These are phyloP conservation scores for Agelastica alni DNA, from an alignment of 2,888 invertebrate genomes.

Conservation along the genomic window DNA sequence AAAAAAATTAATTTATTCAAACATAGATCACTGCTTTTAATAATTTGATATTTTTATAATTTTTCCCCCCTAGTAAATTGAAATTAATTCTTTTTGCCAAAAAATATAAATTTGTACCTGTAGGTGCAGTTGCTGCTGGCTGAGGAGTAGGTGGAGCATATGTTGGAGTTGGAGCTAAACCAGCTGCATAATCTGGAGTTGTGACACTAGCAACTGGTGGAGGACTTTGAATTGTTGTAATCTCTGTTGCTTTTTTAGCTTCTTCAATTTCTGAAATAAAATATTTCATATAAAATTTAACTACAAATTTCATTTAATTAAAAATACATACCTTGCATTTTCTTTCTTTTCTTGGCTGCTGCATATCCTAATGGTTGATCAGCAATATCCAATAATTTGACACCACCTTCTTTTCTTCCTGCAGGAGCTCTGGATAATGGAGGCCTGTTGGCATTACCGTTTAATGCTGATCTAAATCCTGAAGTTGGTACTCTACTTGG, in stretches of 20 bases:
- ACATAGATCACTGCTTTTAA: too few species aligned
- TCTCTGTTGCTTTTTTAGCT: slow-evolving; percentile 65
- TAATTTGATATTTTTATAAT: too few species aligned
- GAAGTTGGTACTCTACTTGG: slow-evolving; percentile 78
- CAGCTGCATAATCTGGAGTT: slow-evolving; percentile 85
- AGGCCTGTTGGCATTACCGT: slow-evolving; percentile 59
- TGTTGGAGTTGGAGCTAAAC: slow-evolving; percentile 65
- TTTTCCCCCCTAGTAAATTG: too few species aligned
- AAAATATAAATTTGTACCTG: too few species aligned
- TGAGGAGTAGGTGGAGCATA: slow-evolving; percentile 54
- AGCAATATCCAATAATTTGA: slow-evolving; percentile 90
- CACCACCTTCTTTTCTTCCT: slow-evolving; percentile 85
- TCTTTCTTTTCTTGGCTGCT: slow-evolving; percentile 84
- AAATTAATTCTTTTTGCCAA: too few species aligned
- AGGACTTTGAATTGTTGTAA: slow-evolving; percentile 51
- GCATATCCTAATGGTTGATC: slow-evolving; percentile 88
- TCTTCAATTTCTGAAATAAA: slow-evolving; percentile 64
- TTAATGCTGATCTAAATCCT: slow-evolving; percentile 64
- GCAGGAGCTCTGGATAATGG: slow-evolving; percentile 67
- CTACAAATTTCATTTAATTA: too few species aligned
- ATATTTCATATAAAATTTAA: slow-evolving; percentile 4
- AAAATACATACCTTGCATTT: slow-evolving; percentile 72
- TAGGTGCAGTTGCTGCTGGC: slow-evolving; percentile 46
- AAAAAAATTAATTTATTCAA: too few species aligned
- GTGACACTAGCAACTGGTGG: slow-evolving; percentile 43